A percentile compares a stretch with the other conserved stretches of the same genome.
Evolutionary conservation across 2,797 vertebrate species (phyloP).

Genomic region (Lacerta bilineata): DNA sequence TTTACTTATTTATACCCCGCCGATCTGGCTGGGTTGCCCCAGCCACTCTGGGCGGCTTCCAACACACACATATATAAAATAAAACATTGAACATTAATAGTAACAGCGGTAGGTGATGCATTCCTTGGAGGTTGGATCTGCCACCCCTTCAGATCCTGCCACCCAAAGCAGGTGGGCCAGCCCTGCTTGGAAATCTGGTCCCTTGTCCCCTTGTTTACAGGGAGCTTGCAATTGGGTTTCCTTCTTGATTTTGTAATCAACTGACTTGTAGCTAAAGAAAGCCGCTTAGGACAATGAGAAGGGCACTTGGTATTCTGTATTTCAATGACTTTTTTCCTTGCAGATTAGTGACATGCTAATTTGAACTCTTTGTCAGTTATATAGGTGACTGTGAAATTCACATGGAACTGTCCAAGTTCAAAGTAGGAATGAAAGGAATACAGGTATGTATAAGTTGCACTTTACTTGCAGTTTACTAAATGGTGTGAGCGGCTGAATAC

Average conservation of each 20-base stretch:
- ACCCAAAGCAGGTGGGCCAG: too few species aligned
- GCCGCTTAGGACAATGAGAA: neutral
- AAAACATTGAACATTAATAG: too few species aligned
- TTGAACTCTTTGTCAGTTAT: constrained; percentile 82
- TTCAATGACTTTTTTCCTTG: neutral
- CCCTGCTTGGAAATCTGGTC: neutral
- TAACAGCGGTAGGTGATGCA: too few species aligned
- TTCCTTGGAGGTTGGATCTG: too few species aligned
- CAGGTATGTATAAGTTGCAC: constrained; percentile 80
- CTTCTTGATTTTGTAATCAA: neutral
- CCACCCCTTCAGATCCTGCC: too few species aligned
- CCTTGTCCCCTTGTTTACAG: neutral
- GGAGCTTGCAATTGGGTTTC: neutral
- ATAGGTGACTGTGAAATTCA: constrained; percentile 92
- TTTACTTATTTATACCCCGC: too few species aligned
- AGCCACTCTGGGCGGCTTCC: too few species aligned
- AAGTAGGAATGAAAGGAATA: constrained; percentile 90
- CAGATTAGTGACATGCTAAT: neutral
- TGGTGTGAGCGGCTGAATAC: neutral
- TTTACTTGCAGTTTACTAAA: neutral
- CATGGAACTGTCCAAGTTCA: constrained; percentile 86
- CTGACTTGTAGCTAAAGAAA: neutral
- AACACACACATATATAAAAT: too few species aligned
- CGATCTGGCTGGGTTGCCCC: too few species aligned
- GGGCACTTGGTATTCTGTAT: neutral